phyloP scores from a whole-genome alignment of 2,888 invertebrate genomes.

The Drosophila peninsularis region DNA sequence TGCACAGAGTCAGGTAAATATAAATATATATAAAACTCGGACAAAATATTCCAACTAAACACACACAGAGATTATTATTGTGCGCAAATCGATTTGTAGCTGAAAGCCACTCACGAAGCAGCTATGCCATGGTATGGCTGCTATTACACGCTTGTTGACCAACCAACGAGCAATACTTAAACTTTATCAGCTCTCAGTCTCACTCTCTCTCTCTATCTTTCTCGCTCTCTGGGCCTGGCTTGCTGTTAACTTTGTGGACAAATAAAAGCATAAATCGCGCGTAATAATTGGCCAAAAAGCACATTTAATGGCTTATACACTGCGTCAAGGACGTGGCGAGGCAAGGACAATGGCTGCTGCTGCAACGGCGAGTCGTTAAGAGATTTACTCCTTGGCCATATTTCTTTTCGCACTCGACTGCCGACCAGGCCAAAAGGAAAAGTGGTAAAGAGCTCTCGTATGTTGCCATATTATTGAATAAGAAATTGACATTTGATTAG shows the following conservation, averaged over 20 bases:
- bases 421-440: background rate
- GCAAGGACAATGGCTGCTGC: constrained; percentile 29
- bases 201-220: background rate
- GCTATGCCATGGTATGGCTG: constrained; percentile 15
- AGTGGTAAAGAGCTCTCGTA: constrained; percentile 20
- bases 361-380: constrained; percentile 59
- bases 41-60: constrained; percentile 8
- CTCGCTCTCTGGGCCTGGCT: background rate
- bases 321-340: constrained; percentile 12
- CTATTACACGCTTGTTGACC: constrained; percentile 65
- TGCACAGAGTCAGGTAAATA: constrained; percentile 13
- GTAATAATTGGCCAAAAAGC: constrained; percentile 77
- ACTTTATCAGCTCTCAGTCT: background rate
- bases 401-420: constrained; percentile 53
- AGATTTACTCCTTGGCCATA: constrained; percentile 69
- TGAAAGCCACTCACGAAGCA: constrained; percentile 39
- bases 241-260: constrained; percentile 68
- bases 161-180: constrained; percentile 38
- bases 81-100: constrained; percentile 32
- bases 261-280: constrained; percentile 80
- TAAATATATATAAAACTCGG: constrained; percentile 13
- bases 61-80: background rate
- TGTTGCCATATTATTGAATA: constrained; percentile 73
- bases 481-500: constrained; percentile 79
- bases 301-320: constrained; percentile 75